Percentiles rank a stretch among this genome's conserved stretches.
These are phyloP conservation scores for Ophraella communa DNA, from an alignment of 2,888 invertebrate species.

Conservation along the genomic window DNA sequence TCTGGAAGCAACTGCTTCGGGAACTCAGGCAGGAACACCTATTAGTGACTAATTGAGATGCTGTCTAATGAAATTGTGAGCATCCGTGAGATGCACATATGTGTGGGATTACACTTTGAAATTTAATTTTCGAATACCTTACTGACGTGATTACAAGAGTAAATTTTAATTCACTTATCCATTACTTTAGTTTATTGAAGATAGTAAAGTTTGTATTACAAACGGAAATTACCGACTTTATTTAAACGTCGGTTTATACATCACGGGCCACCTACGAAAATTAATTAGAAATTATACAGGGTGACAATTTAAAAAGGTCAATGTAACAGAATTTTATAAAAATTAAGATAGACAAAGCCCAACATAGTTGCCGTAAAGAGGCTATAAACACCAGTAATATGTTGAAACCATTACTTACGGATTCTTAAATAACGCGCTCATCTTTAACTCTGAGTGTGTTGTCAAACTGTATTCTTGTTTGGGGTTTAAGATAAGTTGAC, in stretches of 20 bases:
- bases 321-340: no score
- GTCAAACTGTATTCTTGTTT: no score
- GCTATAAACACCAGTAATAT: no score
- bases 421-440: no score
- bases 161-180: slow-evolving; percentile 14
- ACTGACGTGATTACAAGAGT: slow-evolving; percentile 13
- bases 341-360: no score
- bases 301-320: no score
- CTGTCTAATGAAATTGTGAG: slow-evolving; percentile 25
- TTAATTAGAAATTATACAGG: background rate
- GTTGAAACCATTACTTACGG: no score
- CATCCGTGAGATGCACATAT: slow-evolving; percentile 24
- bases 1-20: slow-evolving; percentile 24
- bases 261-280: background rate
- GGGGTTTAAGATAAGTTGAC: no score
- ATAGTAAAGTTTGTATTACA: background rate
- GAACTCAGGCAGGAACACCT: slow-evolving; percentile 18
- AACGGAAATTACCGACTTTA: background rate
- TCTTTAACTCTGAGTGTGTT: no score
- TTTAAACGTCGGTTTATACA: background rate
- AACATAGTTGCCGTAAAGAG: no score
- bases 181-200: slow-evolving; percentile 7
- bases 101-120: slow-evolving; percentile 20
- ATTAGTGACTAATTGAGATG: slow-evolving; percentile 24
- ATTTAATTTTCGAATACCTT: slow-evolving; percentile 21